Base-by-base conservation (phyloP, 2,797 vertebrate genomes). In the Ara ararauna region DNA sequence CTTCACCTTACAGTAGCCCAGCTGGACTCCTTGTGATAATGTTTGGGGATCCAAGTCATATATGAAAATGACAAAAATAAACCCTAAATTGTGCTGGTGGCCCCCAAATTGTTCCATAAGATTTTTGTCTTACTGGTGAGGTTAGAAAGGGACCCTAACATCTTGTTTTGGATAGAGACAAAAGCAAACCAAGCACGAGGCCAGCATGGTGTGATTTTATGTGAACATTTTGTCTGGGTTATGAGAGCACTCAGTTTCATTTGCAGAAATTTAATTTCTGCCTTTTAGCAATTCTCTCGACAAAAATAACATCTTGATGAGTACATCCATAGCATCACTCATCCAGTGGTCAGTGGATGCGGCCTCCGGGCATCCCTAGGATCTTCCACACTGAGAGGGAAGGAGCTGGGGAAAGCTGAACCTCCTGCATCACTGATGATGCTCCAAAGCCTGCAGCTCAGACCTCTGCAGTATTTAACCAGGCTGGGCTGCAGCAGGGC, bases 151-250 rank as follows among this genome's bases (percentile, higher is more conserved):
- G 18, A 15, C 36, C 38, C 58, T n/a, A 21, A 45, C 36, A 58
- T 51, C n/a, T 24, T 7, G 4, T 5, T 58, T 58, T 29, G 65
- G 62, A 56, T 13, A 1, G 2, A 48, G 64, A 9, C 23, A 30
- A 64, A 64, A 23, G 50, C n/a, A 45, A 72, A n/a, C 14, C 22
- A 30, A 82, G 30, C 40, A 30, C 1, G 18, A 72, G 51, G 38
- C n/a, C 3, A 6, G 34, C 1, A 7, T 36, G 40, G 16, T 14
- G 3, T 3, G 5, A 29, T 6, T 16, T n/a, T 29, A 5, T 2
- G 13, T 7, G 21, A 74, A 29, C 9, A 3, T 30, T 64, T 44
- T 29, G 32, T 14, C 36, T 23, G 70, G 27, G 21, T 34, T 30
- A 40, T 16, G 45, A 22, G 26, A 29, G 17, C 4, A 34, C 5